These are phyloP conservation scores for Vultur gryphus DNA, from an alignment of 2,797 vertebrate genomes.

Conservation along the genomic window DNA sequence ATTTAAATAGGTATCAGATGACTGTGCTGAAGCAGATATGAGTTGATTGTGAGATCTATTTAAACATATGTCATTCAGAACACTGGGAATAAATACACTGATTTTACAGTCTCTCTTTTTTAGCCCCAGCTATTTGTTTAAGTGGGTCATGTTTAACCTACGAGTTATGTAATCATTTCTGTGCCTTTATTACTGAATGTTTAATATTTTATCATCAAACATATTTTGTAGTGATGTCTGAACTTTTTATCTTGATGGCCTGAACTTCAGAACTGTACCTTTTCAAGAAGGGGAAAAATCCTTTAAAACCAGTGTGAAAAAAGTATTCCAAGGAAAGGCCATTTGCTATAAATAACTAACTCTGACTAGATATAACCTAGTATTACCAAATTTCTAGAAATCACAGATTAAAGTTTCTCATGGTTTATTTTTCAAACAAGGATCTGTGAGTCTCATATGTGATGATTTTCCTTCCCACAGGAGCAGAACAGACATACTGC, in stretches of 20 bases:
- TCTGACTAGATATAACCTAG: background rate
- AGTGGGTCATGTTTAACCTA: constrained; percentile 63
- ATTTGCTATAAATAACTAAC: background rate
- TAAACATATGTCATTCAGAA: constrained; percentile 36
- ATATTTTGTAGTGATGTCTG: constrained; percentile 63
- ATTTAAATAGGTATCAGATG: constrained; percentile 51
- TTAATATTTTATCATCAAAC: constrained; percentile 69
- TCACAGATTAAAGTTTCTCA: background rate
- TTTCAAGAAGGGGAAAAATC: background rate
- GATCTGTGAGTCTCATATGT: background rate
- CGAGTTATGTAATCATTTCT: constrained; percentile 63
- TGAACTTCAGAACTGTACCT: constrained; percentile 56
- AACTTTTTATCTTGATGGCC: constrained; percentile 67
- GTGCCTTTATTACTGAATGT: constrained; percentile 62
- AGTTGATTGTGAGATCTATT: constrained; percentile 47
- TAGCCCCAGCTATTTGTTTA: constrained; percentile 43
- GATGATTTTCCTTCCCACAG: background rate
- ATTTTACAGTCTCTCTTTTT: constrained; percentile 31
- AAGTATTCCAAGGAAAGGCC: background rate
- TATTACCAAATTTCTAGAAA: background rate
- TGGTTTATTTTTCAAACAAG: background rate
- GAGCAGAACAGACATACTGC: background rate
- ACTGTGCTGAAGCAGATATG: constrained; percentile 31
- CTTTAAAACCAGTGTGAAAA: background rate
- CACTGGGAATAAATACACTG: constrained; percentile 27